Conservation (phyloP, 1,140 invertebrate species). For the Drosophila persimilis region DNA sequence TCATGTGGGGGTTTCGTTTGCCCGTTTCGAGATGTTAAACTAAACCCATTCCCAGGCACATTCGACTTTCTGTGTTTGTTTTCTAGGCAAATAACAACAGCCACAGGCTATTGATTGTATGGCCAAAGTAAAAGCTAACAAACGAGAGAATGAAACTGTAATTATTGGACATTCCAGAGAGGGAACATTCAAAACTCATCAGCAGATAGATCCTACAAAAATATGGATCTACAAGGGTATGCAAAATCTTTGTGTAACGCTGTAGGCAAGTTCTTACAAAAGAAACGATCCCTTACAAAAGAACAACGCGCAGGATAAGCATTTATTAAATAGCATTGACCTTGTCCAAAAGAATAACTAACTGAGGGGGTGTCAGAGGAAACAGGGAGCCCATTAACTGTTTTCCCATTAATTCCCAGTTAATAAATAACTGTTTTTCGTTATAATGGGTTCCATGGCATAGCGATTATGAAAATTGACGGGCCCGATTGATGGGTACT, state of each 20-base stretch:
- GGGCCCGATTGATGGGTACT: neutral
- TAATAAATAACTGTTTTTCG: slow-evolving; percentile 38
- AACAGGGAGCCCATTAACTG: slow-evolving; percentile 43
- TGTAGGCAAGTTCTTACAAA: slow-evolving; percentile 10
- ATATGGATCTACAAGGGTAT: too few relatives aligned
- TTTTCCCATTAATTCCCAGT: neutral
- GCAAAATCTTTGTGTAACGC: too few relatives aligned
- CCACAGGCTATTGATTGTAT: too few relatives aligned
- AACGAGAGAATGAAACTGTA: too few relatives aligned
- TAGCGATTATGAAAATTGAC: too few relatives aligned
- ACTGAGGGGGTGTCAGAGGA: slow-evolving; percentile 32
- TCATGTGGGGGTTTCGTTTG: too few relatives aligned
- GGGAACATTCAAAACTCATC: too few relatives aligned
- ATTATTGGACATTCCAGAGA: too few relatives aligned
- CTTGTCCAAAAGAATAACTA: slow-evolving; percentile 62
- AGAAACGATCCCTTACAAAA: slow-evolving; percentile 18
- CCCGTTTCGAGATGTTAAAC: too few relatives aligned
- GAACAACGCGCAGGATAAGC: neutral
- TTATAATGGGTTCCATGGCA: slow-evolving; percentile 6
- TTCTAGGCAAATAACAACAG: neutral
- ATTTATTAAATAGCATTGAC: slow-evolving; percentile 64
- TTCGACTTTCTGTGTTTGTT: neutral
- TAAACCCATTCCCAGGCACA: too few relatives aligned
- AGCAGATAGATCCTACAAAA: too few relatives aligned
- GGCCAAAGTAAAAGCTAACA: too few relatives aligned